Percentiles rank a stretch among this genome's conserved stretches.
phyloP scores from a whole-genome alignment of 2,888 invertebrate species.

The Barypeithes pellucidus region DNA sequence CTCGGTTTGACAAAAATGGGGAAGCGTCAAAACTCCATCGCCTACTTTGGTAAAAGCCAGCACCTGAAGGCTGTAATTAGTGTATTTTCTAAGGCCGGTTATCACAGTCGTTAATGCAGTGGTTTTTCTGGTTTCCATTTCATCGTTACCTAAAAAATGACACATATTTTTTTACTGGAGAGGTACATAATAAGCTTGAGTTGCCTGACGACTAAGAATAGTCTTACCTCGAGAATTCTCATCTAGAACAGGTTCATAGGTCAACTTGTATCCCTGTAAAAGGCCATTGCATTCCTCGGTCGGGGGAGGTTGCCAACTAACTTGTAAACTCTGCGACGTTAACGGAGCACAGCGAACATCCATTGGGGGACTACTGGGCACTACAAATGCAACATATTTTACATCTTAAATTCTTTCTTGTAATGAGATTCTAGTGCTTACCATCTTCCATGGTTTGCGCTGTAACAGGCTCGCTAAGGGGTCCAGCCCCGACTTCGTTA shows the following conservation, averaged over 20 bases:
- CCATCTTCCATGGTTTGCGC: constrained; percentile 85
- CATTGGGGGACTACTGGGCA: constrained; percentile 85
- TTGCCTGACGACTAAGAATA: neutral
- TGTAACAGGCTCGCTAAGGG: constrained; percentile 78
- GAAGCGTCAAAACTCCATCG: constrained; percentile 80
- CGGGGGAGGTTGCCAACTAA: constrained; percentile 87
- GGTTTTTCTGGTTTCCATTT: constrained; percentile 78
- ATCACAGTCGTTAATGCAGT: constrained; percentile 81
- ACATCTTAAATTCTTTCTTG: too few species aligned
- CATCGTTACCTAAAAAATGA: constrained; percentile 71
- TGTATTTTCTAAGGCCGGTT: constrained; percentile 81
- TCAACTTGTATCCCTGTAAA: constrained; percentile 83
- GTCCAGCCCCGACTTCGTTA: constrained; percentile 83
- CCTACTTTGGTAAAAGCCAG: constrained; percentile 86
- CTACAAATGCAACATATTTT: constrained; percentile 69
- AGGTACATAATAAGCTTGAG: too few species aligned
- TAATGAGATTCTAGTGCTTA: constrained; percentile 60
- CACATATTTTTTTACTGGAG: too few species aligned
- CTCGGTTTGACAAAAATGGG: constrained; percentile 83
- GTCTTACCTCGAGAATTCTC: constrained; percentile 71
- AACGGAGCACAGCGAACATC: constrained; percentile 84
- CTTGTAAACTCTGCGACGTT: constrained; percentile 83
- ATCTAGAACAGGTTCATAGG: constrained; percentile 78
- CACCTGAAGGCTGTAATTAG: constrained; percentile 88
- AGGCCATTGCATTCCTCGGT: constrained; percentile 83